A percentile compares a stretch with the other conserved stretches of the same genome.
Conservation (phyloP, 2,888 invertebrate genomes). For the Stenoptilia bipunctidactyla region DNA sequence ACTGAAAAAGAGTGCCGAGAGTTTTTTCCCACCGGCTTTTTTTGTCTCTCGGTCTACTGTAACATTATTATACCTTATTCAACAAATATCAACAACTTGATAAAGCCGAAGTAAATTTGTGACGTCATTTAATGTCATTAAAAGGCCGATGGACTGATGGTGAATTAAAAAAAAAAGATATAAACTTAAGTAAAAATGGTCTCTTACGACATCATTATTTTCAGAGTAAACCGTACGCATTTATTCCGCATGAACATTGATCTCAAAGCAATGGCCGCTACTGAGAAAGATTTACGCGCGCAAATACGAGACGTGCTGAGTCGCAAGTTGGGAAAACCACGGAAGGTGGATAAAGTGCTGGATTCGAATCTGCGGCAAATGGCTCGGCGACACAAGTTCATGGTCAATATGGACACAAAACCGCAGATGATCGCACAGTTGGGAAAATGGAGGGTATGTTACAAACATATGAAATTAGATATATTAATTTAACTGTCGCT, state of each 20-base stretch:
- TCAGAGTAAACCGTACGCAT: slow-evolving; percentile 76
- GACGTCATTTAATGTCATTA: no score
- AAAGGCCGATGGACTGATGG: no score
- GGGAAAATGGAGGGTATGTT: slow-evolving; percentile 42
- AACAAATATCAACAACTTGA: no score
- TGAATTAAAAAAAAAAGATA: no score
- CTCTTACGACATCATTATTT: not conserved
- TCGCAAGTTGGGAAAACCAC: slow-evolving; percentile 48
- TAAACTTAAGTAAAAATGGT: no score
- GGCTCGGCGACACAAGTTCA: slow-evolving; percentile 53
- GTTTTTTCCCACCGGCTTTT: no score
- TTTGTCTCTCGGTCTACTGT: no score
- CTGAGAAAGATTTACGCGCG: slow-evolving; percentile 69
- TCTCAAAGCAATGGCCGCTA: slow-evolving; percentile 74
- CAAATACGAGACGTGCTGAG: slow-evolving; percentile 53
- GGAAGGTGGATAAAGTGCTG: slow-evolving; percentile 46
- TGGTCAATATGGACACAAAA: slow-evolving; percentile 29
- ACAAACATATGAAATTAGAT: no score
- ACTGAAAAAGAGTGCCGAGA: no score
- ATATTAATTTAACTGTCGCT: no score
- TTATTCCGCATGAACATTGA: slow-evolving; percentile 79
- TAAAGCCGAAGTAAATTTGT: no score
- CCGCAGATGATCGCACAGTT: slow-evolving; percentile 40
- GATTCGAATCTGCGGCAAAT: slow-evolving; percentile 51
- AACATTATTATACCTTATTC: no score